Evolutionary conservation across 2,888 invertebrate genomes (phyloP).

Genomic region (Lasius platythorax): DNA sequence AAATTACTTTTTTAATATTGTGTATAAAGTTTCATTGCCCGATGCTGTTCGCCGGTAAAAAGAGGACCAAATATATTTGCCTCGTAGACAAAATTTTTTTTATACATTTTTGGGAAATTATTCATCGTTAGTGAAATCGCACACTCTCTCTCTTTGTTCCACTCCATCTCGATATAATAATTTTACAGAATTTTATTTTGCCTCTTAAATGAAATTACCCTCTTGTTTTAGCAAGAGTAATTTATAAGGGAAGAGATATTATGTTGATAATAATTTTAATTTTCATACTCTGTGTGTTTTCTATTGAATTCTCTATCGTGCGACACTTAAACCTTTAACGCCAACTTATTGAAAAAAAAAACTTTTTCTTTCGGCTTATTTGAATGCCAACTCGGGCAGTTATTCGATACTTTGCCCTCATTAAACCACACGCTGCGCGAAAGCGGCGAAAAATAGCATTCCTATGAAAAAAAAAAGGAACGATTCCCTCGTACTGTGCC

Average conservation of each 20-base stretch:
- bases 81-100: not conserved
- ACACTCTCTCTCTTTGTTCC: not conserved
- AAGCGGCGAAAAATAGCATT: slow-evolving; percentile 30
- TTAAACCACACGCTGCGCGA: slow-evolving; percentile 8
- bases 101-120: no score
- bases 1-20: not conserved
- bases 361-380: not conserved
- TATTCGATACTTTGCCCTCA: slow-evolving; percentile 18
- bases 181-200: not conserved
- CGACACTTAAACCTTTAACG: not conserved
- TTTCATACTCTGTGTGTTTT: not conserved
- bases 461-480: not conserved
- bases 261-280: not conserved
- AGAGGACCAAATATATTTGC: no score
- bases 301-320: not conserved
- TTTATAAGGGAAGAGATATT: not conserved
- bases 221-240: not conserved
- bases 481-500: slow-evolving; percentile 13
- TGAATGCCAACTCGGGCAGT: not conserved
- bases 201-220: not conserved
- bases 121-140: no score
- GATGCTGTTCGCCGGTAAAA: not conserved
- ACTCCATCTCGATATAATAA: not conserved
- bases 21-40: not conserved
- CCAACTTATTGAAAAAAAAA: no score